A percentile compares a stretch with the other conserved stretches of the same genome.
Conservation (phyloP, 2,888 invertebrate species). For the Phalera bucephala region DNA sequence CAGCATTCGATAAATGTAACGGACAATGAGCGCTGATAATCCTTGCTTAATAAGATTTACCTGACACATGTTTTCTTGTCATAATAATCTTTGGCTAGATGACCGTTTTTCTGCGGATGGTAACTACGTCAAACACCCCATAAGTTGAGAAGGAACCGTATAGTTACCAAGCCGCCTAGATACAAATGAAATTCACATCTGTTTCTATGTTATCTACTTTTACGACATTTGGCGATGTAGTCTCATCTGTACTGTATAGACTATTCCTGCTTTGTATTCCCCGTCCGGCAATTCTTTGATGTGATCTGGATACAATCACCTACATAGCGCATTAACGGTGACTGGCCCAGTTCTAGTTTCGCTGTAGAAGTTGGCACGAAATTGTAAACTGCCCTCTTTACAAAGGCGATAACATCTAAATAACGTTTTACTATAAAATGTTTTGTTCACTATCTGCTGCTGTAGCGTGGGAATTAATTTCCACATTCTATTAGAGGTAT, state of each 20-base stretch:
- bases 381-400: conserved; percentile 82
- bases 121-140: no score
- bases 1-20: no score
- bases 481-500: conserved; percentile 28
- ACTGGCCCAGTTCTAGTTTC: conserved; percentile 76
- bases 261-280: conserved; percentile 51
- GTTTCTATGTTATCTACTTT: conserved; percentile 23
- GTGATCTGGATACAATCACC: conserved; percentile 77
- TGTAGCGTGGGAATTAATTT: conserved; percentile 31
- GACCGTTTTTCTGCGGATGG: no score
- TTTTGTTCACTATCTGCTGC: conserved; percentile 27
- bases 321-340: conserved; percentile 69
- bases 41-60: no score
- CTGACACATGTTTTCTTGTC: no score
- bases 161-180: no score
- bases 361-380: conserved; percentile 75
- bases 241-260: conserved; percentile 41
- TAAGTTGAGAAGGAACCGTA: no score
- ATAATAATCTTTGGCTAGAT: no score
- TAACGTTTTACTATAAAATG: conserved; percentile 39
- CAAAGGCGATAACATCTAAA: conserved; percentile 62
- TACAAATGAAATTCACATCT: conserved; percentile 10
- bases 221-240: conserved; percentile 29
- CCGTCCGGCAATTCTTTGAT: conserved; percentile 61
- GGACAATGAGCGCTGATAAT: no score